Evolutionary conservation across 2,113 vertebrate species (phyloP), one percentile per base, ranked within the genome.

Genomic region (Thryonomys swinderianus): DNA sequence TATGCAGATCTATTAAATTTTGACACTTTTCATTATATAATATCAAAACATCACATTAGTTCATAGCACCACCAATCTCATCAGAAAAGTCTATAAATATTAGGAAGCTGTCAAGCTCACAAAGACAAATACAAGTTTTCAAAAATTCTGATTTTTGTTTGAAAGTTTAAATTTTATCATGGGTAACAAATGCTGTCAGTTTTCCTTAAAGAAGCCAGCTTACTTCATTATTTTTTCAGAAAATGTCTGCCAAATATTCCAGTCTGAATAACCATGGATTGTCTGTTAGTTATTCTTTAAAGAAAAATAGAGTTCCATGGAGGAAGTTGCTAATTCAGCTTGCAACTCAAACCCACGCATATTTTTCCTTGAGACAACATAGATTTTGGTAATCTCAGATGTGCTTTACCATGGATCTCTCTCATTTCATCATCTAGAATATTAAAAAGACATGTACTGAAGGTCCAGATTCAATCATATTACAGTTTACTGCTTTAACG

Each of bases 1-100:
- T 78, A 94, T 8, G 30, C 45, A 81, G 30, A 51, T 71, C 64
- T 53, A 90, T 85, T 40, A 69, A 25, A 78, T 87, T 80, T 69
- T 94, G 92, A 94, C 62, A 92, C 40, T 91, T 91, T 95, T 73
- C 73, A 78, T 74, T 83, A 67, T 30, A 32, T 9, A 69, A 78
- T 53, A 79, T 42, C 30, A 83, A 79, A 93, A 88, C 5, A 90
- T 76, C 48, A 48, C 13, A 76, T 66, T 89, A 48, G n/a, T 53
- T 94, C 74, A 74, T 86, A 88, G 61, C 37, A 73, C 16, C 62
- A 79, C 48, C 14, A 78, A 92, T 84, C 64, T 80, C 76, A 92
- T 71, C 78, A 79, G 80, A 91, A 94, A 93, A 67, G 48, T 86
- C 76, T 69, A 85, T 93, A 96, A 94, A 93, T 94, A 96, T 64